phyloP scores from a whole-genome alignment of 2,113 vertebrate genomes.

The Notothenia coriiceps region DNA sequence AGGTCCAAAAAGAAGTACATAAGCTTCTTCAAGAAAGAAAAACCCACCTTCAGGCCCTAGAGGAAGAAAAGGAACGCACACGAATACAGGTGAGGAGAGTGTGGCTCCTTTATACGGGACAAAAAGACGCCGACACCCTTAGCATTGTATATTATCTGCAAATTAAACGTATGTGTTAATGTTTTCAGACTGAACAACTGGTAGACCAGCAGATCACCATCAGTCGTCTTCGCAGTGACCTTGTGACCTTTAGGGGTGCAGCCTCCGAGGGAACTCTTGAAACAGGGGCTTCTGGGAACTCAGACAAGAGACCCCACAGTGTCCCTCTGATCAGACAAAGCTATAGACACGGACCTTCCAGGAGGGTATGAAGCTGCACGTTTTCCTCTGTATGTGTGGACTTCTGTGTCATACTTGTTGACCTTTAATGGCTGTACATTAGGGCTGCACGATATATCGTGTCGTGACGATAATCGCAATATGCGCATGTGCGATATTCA shows the following conservation, averaged over 20 bases:
- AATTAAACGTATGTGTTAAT: slow-evolving; percentile 19
- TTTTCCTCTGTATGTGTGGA: background rate
- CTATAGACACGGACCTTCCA: slow-evolving; percentile 59
- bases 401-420: background rate
- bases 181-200: slow-evolving; percentile 88
- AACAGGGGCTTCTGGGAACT: slow-evolving; percentile 39
- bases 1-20: slow-evolving; percentile 79
- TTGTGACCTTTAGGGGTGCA: slow-evolving; percentile 68
- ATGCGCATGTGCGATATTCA: no score
- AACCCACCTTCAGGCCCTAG: slow-evolving; percentile 76
- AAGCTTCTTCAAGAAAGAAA: slow-evolving; percentile 81
- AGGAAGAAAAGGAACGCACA: slow-evolving; percentile 82
- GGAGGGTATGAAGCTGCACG: slow-evolving; percentile 80
- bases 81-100: slow-evolving; percentile 84
- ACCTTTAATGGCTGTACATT: slow-evolving; percentile 8
- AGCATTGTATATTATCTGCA: background rate
- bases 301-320: slow-evolving; percentile 81
- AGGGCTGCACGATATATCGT: no score
- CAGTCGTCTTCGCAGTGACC: slow-evolving; percentile 83
- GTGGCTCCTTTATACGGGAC: background rate
- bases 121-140: background rate
- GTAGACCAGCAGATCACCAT: slow-evolving; percentile 90
- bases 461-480: no score
- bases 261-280: slow-evolving; percentile 46
- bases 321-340: slow-evolving; percentile 81